A percentile compares a stretch with the other conserved stretches of the same genome.
phyloP scores from a whole-genome alignment of 2,888 invertebrate genomes.

The Pseudanteris insignis region DNA sequence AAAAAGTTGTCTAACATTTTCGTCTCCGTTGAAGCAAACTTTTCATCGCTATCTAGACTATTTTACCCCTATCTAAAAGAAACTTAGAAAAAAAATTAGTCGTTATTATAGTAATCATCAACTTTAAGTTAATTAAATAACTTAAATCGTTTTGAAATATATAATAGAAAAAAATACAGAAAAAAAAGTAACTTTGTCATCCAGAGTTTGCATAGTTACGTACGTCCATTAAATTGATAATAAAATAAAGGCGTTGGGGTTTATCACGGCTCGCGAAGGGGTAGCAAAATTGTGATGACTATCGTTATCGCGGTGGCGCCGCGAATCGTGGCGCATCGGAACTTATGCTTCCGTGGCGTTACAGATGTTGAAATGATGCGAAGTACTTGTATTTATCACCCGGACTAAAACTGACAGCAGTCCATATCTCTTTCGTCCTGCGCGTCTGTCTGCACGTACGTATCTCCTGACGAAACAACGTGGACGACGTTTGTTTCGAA shows the following conservation, averaged over 20 bases:
- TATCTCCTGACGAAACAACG: conserved; percentile 65
- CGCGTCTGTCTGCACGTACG: conserved; percentile 58
- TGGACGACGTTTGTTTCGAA: conserved; percentile 65
- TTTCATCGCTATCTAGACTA: no score
- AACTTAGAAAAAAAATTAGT: no score
- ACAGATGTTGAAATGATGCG: conserved; percentile 40
- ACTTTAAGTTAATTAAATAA: no score
- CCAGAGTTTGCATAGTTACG: no score
- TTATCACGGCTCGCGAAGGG: conserved; percentile 11
- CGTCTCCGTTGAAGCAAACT: no score
- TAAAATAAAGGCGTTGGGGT: conserved; percentile 31
- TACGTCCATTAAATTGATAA: conserved; percentile 25
- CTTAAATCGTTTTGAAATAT: no score
- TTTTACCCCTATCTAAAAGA: no score
- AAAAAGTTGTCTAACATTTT: not conserved
- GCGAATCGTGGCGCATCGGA: conserved; percentile 37
- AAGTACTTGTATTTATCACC: conserved; percentile 59
- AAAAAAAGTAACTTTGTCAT: conserved; percentile 8
- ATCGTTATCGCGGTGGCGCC: conserved; percentile 36
- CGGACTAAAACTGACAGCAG: conserved; percentile 65
- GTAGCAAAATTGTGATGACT: conserved; percentile 35
- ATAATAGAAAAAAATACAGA: no score
- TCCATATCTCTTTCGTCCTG: conserved; percentile 65
- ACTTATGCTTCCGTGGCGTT: conserved; percentile 46
- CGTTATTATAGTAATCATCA: no score